phyloP scores from a whole-genome alignment of 1,140 invertebrate genomes.

The Heterodera carotae region DNA sequence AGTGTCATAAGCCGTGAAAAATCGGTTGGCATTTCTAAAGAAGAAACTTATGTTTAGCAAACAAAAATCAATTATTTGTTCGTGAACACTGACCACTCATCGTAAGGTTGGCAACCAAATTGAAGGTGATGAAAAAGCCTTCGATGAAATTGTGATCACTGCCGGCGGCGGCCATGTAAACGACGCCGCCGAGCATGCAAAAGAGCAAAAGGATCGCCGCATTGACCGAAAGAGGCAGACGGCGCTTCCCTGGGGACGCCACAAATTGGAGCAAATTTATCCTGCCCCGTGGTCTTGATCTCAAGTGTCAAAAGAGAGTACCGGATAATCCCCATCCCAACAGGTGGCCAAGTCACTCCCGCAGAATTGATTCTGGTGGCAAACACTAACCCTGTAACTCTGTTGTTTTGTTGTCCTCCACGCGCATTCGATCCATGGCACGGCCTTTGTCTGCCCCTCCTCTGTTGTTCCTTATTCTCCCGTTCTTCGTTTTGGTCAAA shows the following conservation, averaged over 20 bases:
- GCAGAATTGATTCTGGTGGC: slow-evolving; percentile 3
- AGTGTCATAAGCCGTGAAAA: slow-evolving; percentile 59
- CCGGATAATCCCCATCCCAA: too few relatives aligned
- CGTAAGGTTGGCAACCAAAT: slow-evolving; percentile 62
- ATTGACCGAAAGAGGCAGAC: slow-evolving; percentile 63
- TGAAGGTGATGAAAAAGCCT: slow-evolving; percentile 64
- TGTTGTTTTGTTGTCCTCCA: neutral
- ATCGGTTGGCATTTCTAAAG: slow-evolving; percentile 59
- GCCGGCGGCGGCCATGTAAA: slow-evolving; percentile 61
- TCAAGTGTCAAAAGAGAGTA: too few relatives aligned
- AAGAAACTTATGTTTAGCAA: neutral
- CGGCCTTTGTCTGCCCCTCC: neutral
- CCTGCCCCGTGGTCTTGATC: too few relatives aligned
- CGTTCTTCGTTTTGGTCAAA: slow-evolving; percentile 5
- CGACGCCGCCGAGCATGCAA: slow-evolving; percentile 63
- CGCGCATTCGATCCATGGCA: neutral
- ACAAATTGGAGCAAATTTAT: neutral
- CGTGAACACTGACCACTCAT: slow-evolving; percentile 47
- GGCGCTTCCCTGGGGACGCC: slow-evolving; percentile 35
- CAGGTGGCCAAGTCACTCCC: too few relatives aligned
- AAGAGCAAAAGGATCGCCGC: slow-evolving; percentile 63
- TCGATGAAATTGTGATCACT: slow-evolving; percentile 28
- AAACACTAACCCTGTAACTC: slow-evolving; percentile 8
- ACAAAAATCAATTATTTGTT: neutral
- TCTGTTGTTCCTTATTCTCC: neutral